Conservation (phyloP, 2,797 vertebrate species). For the Limosa lapponica region DNA sequence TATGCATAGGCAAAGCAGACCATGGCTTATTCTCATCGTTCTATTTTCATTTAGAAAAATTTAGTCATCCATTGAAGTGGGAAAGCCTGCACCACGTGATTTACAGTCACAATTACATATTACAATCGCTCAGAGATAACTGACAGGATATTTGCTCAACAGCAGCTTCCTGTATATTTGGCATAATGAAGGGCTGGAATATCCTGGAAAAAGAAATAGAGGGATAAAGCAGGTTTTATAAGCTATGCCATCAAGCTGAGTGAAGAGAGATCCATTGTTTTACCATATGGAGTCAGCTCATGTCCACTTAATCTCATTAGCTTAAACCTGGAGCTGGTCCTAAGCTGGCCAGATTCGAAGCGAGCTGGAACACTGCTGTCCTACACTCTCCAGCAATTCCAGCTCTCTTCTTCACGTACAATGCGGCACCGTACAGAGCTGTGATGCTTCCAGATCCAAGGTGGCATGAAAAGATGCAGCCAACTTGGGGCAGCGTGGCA, state of each 20-base stretch:
- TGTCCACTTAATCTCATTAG: neutral
- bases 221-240: neutral
- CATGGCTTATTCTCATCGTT: neutral
- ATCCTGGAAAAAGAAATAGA: neutral
- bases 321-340: neutral
- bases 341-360: neutral
- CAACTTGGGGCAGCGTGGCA: neutral
- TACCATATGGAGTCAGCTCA: neutral
- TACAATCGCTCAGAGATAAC: neutral
- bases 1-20: neutral
- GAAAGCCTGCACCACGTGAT: neutral
- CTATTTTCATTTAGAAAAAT: neutral
- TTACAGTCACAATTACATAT: neutral
- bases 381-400: neutral
- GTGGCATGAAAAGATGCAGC: neutral
- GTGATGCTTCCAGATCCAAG: neutral
- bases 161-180: neutral
- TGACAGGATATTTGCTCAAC: neutral
- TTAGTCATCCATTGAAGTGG: neutral
- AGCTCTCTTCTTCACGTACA: neutral
- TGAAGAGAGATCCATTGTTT: neutral
- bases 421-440: neutral
- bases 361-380: accelerated
- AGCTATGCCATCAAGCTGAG: neutral
- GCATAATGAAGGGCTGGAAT: neutral